These are phyloP conservation scores for Sinotaia quadrata DNA, from an alignment of 2,888 invertebrate species.

Conservation along the genomic window DNA sequence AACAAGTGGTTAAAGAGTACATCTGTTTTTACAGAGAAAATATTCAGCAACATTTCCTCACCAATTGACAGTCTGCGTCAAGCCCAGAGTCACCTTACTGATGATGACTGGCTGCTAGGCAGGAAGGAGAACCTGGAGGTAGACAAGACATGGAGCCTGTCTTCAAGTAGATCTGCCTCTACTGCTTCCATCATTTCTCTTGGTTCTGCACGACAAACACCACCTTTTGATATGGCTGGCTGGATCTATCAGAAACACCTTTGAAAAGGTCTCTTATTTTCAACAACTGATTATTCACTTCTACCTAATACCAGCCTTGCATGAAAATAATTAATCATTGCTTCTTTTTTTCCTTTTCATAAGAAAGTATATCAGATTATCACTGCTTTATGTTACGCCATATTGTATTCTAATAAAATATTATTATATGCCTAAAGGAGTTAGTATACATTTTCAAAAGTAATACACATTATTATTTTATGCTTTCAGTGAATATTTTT, in stretches of 20 bases:
- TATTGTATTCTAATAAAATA: neutral
- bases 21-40: no score
- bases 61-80: slow-evolving; percentile 17
- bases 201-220: neutral
- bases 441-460: no score
- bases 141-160: neutral
- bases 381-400: neutral
- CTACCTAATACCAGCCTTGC: neutral
- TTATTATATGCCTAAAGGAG: no score
- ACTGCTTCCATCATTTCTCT: neutral
- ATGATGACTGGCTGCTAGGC: slow-evolving; percentile 28
- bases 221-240: slow-evolving; percentile 1
- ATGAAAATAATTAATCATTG: neutral
- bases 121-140: neutral
- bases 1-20: slow-evolving; percentile 19
- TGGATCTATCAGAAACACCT: slow-evolving; percentile 25
- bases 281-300: neutral
- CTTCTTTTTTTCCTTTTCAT: neutral
- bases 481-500: no score
- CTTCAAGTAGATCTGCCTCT: neutral
- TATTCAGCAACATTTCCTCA: neutral
- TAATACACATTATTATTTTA: no score
- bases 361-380: neutral
- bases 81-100: slow-evolving; percentile 19
- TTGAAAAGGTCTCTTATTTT: slow-evolving; percentile 5